A percentile compares a stretch with the other conserved stretches of the same genome.
Evolutionary conservation across 2,888 invertebrate species (phyloP).

Genomic region (Melanophora roralis): DNA sequence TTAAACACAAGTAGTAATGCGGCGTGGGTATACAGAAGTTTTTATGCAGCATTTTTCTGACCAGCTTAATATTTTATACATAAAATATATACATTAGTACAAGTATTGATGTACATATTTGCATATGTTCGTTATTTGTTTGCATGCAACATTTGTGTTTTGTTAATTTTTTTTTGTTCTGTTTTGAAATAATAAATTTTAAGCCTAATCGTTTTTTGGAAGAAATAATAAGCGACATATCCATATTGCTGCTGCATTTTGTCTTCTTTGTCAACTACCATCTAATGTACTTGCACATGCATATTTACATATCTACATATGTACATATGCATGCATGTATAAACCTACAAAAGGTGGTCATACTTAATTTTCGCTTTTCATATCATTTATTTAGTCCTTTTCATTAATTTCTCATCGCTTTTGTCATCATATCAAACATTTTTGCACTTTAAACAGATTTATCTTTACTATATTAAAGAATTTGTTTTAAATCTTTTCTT

Average conservation of each 20-base stretch:
- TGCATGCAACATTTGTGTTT: conserved; percentile 70
- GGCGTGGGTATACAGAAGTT: too few relatives aligned
- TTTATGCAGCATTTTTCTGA: background rate
- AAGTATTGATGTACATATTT: too few relatives aligned
- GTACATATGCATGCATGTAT: background rate
- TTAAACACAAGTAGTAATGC: too few relatives aligned
- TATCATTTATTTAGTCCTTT: conserved; percentile 6
- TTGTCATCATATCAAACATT: conserved; percentile 33
- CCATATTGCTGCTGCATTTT: conserved; percentile 56
- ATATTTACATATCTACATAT: too few relatives aligned
- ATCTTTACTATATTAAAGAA: background rate
- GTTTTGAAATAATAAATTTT: too few relatives aligned
- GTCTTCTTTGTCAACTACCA: background rate
- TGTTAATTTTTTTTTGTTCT: conserved; percentile 38
- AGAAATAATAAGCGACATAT: background rate
- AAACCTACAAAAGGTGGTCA: background rate
- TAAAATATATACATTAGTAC: too few relatives aligned
- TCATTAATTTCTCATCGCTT: background rate
- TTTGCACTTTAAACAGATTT: conserved; percentile 42
- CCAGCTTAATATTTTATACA: conserved; percentile 26
- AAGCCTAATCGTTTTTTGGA: conserved; percentile 16
- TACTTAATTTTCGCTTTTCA: background rate
- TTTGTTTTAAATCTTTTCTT: background rate
- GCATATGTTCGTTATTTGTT: conserved; percentile 16
- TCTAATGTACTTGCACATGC: too few relatives aligned